Percentiles rank a stretch among this genome's conserved stretches.
Conservation (phyloP, 2,888 invertebrate genomes). For the Rapana venosa region DNA sequence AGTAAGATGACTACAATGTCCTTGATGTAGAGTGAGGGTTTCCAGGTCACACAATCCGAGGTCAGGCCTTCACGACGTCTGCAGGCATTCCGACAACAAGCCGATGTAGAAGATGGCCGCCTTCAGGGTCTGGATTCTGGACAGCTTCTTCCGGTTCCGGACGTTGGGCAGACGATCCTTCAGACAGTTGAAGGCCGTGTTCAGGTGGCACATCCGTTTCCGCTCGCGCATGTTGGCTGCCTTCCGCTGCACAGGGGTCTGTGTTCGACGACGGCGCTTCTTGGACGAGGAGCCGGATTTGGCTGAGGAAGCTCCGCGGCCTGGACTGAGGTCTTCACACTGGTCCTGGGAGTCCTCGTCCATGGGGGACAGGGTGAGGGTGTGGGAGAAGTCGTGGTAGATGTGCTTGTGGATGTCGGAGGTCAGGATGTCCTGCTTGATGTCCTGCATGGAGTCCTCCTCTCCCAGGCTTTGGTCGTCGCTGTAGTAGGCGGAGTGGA, state of each 20-base stretch:
- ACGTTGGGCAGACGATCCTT: conserved; percentile 91
- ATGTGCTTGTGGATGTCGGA: conserved; percentile 26
- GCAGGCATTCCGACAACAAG: conserved; percentile 36
- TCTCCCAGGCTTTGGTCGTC: conserved; percentile 7
- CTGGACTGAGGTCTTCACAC: neutral
- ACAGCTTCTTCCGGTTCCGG: conserved; percentile 90
- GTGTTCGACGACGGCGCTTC: conserved; percentile 83
- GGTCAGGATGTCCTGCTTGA: conserved; percentile 27
- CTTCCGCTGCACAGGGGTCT: conserved; percentile 85
- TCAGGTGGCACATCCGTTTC: conserved; percentile 95
- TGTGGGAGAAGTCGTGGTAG: conserved; percentile 19
- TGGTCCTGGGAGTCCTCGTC: neutral
- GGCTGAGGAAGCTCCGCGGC: neutral
- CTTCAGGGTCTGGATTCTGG: conserved; percentile 94
- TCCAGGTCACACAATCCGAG: neutral
- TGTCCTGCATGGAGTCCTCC: conserved; percentile 23
- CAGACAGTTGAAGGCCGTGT: conserved; percentile 94
- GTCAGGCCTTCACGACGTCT: neutral
- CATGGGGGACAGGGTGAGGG: neutral
- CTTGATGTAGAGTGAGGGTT: too few species aligned
- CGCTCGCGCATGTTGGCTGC: conserved; percentile 95
- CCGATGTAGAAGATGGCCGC: conserved; percentile 93
- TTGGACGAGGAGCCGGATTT: neutral
- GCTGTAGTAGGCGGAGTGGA: neutral
- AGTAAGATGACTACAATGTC: too few species aligned